Evolutionary conservation across 1,140 invertebrate species (phyloP).

Genomic region (Atopsyche davidsoni): DNA sequence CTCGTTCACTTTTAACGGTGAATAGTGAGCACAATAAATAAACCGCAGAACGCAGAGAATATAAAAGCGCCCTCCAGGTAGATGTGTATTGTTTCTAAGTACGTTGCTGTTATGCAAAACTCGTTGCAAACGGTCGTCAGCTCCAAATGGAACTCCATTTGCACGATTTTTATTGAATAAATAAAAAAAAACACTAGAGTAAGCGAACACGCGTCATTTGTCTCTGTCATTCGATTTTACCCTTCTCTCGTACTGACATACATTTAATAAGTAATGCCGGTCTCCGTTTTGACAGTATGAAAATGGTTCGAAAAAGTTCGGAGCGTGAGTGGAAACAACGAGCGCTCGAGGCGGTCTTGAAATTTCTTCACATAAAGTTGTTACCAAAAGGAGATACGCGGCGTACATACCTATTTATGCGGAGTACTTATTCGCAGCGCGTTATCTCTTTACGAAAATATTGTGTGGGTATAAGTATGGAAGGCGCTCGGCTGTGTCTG

Average conservation of each 20-base stretch:
- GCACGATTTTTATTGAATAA: background rate
- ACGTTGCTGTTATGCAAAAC: too few relatives aligned
- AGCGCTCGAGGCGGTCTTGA: conserved; percentile 12
- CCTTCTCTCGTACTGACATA: background rate
- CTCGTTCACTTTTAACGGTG: too few relatives aligned
- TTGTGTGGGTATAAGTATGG: conserved; percentile 5
- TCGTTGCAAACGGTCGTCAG: too few relatives aligned
- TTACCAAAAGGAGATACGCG: conserved; percentile 15
- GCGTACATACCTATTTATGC: conserved; percentile 18
- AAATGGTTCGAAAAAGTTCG: conserved; percentile 20
- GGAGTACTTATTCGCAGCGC: conserved; percentile 17
- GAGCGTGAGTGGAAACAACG: conserved; percentile 9
- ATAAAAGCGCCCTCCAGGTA: too few relatives aligned
- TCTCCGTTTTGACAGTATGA: conserved; percentile 12
- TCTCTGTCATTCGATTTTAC: conserved; percentile 6
- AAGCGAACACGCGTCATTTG: conserved; percentile 4
- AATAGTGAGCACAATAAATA: too few relatives aligned
- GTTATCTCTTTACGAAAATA: conserved; percentile 25
- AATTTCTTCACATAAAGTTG: conserved; percentile 26
- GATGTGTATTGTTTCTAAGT: too few relatives aligned
- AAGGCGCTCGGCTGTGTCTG: too few relatives aligned
- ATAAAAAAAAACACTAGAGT: background rate
- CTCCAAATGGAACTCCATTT: conserved; percentile 8
- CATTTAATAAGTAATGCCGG: conserved; percentile 11
- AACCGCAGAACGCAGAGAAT: too few relatives aligned